A percentile compares a stretch with the other conserved stretches of the same genome.
Evolutionary conservation across 1,140 invertebrate species (phyloP).

Genomic region (Oscheius sp.): DNA sequence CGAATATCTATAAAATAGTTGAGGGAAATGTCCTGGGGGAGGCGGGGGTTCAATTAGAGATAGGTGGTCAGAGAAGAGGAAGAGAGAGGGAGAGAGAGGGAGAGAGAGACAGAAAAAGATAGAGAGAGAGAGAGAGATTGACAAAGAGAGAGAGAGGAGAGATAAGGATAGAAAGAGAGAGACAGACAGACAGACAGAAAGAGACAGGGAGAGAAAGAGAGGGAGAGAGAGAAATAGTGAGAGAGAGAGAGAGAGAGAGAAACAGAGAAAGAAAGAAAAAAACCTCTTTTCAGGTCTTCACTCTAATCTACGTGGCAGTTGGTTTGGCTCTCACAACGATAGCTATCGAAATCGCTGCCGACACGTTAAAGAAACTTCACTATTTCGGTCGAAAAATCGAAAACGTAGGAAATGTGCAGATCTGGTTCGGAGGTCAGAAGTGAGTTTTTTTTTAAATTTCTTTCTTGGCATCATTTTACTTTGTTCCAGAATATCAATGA

Average conservation of each 20-base stretch:
- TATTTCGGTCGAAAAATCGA: slow-evolving; percentile 61
- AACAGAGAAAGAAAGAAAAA: background rate
- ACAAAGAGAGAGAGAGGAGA: no score
- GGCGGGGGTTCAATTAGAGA: no score
- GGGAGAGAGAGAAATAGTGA: no score
- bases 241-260: no score
- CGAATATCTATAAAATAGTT: no score
- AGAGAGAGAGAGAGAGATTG: no score
- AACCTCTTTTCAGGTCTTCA: slow-evolving; percentile 40
- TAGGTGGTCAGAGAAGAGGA: background rate
- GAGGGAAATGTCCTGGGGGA: no score
- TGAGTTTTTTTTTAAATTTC: slow-evolving; percentile 8
- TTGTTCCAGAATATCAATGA: slow-evolving; percentile 55
- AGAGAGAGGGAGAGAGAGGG: no score
- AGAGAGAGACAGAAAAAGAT: background rate
- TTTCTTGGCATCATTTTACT: background rate
- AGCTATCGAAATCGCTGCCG: slow-evolving; percentile 60
- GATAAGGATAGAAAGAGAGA: no score
- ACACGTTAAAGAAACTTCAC: slow-evolving; percentile 59
- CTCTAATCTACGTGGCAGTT: slow-evolving; percentile 57
- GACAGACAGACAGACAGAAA: no score
- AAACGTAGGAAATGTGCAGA: slow-evolving; percentile 57
- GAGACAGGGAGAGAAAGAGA: no score
- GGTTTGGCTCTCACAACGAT: slow-evolving; percentile 59
- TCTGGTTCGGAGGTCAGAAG: slow-evolving; percentile 61